Evolutionary conservation across 1,140 invertebrate species (phyloP), one percentile per base, ranked within the genome.

Genomic region (Ectropis grisescens): DNA sequence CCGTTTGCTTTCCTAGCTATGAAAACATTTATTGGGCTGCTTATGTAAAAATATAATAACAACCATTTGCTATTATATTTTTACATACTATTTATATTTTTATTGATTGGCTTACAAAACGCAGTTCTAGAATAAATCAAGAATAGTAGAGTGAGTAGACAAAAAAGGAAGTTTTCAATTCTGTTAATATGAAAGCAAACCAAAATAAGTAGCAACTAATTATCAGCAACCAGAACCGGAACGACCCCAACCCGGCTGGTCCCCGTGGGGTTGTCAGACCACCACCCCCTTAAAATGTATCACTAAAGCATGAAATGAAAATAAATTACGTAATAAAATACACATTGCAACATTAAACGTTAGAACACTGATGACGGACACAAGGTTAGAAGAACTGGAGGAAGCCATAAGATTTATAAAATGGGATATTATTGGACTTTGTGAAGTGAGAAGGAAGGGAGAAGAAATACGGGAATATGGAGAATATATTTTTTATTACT

Each of bases 381-480:
- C n/a, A n/a, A n/a, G n/a, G n/a, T n/a, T n/a, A n/a, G n/a, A n/a
- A n/a, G n/a, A n/a, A n/a, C n/a, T n/a, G n/a, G n/a, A n/a, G n/a
- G n/a, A n/a, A n/a, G n/a, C n/a, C n/a, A n/a, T n/a, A n/a, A n/a
- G n/a, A n/a, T n/a, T n/a, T 15, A 44, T 47, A 33, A 55, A 55
- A 28, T 48, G 39, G 40, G 42, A 50, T 33, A 37, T 55, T 7
- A 34, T 50, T 11, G 51, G 51, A 6, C 26, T 46, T 6, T 37
- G 41, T 26, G 41, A 48, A 15, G 29, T 54, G n/a, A 41, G 50
- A 37, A 44, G 47, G 33, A 7, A 12, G 14, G 47, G 42, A 15
- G 42, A 50, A 41, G 25, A 36, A 2, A 50, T 55, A 34, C 31
- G 24, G 33, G 43, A 43, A 22, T 32, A 50, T 15, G 11, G 13